Evolutionary conservation across 2,797 vertebrate species (phyloP).

Genomic region (Nasua narica): DNA sequence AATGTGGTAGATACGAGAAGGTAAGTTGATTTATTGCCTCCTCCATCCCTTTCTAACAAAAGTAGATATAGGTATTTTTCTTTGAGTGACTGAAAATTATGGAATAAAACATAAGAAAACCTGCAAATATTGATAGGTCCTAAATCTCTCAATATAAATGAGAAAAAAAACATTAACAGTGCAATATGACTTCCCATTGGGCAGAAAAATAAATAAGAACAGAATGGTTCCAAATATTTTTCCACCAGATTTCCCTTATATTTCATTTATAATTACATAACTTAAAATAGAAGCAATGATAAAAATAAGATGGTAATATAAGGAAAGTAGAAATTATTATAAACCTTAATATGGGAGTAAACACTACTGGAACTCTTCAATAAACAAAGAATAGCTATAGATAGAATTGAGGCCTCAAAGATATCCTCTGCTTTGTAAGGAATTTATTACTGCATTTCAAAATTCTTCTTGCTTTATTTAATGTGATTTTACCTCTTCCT

Average conservation of each 20-base stretch:
- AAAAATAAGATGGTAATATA: background rate
- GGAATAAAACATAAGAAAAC: background rate
- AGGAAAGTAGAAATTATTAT: background rate
- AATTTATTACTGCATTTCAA: background rate
- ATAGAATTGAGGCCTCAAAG: background rate
- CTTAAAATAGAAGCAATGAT: background rate
- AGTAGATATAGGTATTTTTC: background rate
- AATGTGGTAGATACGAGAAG: background rate
- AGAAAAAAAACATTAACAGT: background rate
- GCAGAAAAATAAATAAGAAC: slow-evolving; percentile 26
- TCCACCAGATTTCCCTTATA: background rate
- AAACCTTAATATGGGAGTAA: background rate
- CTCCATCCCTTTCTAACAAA: background rate
- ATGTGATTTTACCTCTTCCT: background rate
- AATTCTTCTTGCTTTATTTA: background rate
- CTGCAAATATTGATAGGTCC: background rate
- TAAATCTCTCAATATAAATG: background rate
- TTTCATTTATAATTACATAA: slow-evolving; percentile 11
- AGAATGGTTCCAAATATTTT: background rate
- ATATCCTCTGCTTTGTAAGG: background rate
- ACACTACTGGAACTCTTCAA: background rate
- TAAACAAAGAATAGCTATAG: background rate
- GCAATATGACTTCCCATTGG: background rate
- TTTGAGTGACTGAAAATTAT: background rate
- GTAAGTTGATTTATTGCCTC: background rate